phyloP scores from a whole-genome alignment of 2,888 invertebrate species.

The Leptinotarsa juncta region DNA sequence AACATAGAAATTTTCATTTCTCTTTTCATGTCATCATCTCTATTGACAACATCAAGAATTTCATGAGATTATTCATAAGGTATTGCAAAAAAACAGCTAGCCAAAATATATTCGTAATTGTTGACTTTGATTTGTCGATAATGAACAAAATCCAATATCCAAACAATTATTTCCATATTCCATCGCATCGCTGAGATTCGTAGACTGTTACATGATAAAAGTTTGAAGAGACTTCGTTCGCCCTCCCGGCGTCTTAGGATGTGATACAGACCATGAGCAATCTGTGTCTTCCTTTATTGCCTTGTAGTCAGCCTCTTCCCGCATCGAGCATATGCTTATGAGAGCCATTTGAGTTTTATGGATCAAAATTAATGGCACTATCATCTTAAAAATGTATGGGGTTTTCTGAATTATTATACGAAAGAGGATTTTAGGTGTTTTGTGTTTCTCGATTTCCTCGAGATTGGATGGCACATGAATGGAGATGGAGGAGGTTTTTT shows the following conservation, averaged over 20 bases:
- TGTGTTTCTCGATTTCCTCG: neutral
- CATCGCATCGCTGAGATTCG: slow-evolving; percentile 24
- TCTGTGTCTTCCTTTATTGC: slow-evolving; percentile 53
- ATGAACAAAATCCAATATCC: neutral
- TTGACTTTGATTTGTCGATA: too few species aligned
- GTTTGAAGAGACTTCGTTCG: slow-evolving; percentile 37
- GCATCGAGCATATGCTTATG: slow-evolving; percentile 59
- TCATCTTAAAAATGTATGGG: slow-evolving; percentile 9
- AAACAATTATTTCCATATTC: slow-evolving; percentile 1
- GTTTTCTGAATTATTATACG: slow-evolving; percentile 13
- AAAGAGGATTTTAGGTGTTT: slow-evolving; percentile 15
- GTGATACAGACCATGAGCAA: slow-evolving; percentile 56
- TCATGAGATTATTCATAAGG: too few species aligned
- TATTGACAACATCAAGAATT: too few species aligned
- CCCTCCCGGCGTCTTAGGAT: slow-evolving; percentile 43
- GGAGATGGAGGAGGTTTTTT: neutral
- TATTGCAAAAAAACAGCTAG: too few species aligned
- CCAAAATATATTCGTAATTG: too few species aligned
- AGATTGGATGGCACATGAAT: neutral
- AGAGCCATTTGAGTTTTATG: slow-evolving; percentile 59
- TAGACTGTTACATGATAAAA: slow-evolving; percentile 36
- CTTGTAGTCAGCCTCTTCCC: slow-evolving; percentile 38
- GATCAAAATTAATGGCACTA: slow-evolving; percentile 56
- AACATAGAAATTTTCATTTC: too few species aligned
- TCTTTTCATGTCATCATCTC: too few species aligned